A percentile compares a stretch with the other conserved stretches of the same genome.
Conservation (phyloP, 2,888 invertebrate species). For the Spodoptera picta region DNA sequence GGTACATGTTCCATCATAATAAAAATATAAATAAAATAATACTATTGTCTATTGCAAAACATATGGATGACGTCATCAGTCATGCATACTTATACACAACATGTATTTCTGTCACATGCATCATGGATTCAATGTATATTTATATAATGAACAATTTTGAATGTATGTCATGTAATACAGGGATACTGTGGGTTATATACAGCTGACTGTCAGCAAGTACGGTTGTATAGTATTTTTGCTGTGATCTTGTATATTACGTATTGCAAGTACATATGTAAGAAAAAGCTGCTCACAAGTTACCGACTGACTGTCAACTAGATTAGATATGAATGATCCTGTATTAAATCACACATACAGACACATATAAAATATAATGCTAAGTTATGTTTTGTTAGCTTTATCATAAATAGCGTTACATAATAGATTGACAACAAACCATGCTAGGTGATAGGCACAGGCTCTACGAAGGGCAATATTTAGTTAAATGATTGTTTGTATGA, state of each 20-base stretch:
- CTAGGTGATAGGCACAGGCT: slow-evolving; percentile 86
- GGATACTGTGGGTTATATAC: slow-evolving; percentile 35
- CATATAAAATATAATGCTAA: slow-evolving; percentile 55
- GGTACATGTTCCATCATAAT: slow-evolving; percentile 72
- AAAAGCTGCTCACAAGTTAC: slow-evolving; percentile 21
- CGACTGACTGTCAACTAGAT: slow-evolving; percentile 43
- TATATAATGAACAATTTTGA: slow-evolving; percentile 44
- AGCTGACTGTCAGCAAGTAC: slow-evolving; percentile 45
- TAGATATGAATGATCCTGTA: slow-evolving; percentile 59
- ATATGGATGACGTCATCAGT: slow-evolving; percentile 71
- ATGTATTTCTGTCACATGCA: slow-evolving; percentile 84
- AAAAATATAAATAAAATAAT: slow-evolving; percentile 67
- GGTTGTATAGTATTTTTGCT: slow-evolving; percentile 28
- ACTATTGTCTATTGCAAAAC: slow-evolving; percentile 55
- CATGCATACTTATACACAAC: slow-evolving; percentile 79
- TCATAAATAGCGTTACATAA: slow-evolving; percentile 66
- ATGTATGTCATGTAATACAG: slow-evolving; percentile 57
- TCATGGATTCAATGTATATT: slow-evolving; percentile 51
- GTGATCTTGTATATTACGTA: slow-evolving; percentile 16
- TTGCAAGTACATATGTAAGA: neutral
- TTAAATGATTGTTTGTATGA: slow-evolving; percentile 82
- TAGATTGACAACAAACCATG: slow-evolving; percentile 83
- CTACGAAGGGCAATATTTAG: slow-evolving; percentile 83
- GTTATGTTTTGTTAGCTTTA: slow-evolving; percentile 77
- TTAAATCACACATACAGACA: slow-evolving; percentile 57